Percentiles rank a stretch among this genome's conserved stretches.
Evolutionary conservation across 2,113 vertebrate genomes (phyloP).

Genomic region (Campylomormyrus numenius): DNA sequence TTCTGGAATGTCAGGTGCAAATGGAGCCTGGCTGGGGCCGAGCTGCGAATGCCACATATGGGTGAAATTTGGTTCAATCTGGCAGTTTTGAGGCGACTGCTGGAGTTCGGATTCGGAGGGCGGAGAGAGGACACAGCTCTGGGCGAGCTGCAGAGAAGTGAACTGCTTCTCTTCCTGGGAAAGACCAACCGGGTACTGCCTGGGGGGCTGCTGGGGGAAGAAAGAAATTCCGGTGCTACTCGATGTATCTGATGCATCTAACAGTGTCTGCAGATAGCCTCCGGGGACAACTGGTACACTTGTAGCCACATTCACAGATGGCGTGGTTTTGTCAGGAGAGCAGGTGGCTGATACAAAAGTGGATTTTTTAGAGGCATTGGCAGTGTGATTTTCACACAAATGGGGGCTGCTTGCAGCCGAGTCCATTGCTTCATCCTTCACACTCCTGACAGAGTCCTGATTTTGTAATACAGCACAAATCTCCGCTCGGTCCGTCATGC

Average conservation of each 20-base stretch:
- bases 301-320: slow-evolving; percentile 74
- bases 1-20: slow-evolving; percentile 69
- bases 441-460: slow-evolving; percentile 60
- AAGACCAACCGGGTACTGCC: slow-evolving; percentile 72
- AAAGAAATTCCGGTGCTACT: slow-evolving; percentile 74
- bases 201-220: slow-evolving; percentile 75
- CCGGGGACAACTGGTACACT: slow-evolving; percentile 91
- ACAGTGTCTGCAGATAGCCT: slow-evolving; percentile 93
- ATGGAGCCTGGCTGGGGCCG: slow-evolving; percentile 58
- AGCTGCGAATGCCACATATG: slow-evolving; percentile 74
- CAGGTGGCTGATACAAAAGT: slow-evolving; percentile 80
- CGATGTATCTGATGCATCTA: slow-evolving; percentile 93
- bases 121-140: slow-evolving; percentile 86
- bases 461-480: slow-evolving; percentile 63
- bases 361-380: slow-evolving; percentile 76
- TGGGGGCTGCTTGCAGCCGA: slow-evolving; percentile 70
- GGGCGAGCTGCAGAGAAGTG: slow-evolving; percentile 75
- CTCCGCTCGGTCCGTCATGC: slow-evolving; percentile 55
- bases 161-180: slow-evolving; percentile 80
- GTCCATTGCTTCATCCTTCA: slow-evolving; percentile 65
- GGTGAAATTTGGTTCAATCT: slow-evolving; percentile 70
- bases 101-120: slow-evolving; percentile 89
- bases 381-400: slow-evolving; percentile 71
- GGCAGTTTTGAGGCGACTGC: slow-evolving; percentile 81
- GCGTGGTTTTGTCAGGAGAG: slow-evolving; percentile 80